phyloP scores from a whole-genome alignment of 2,113 vertebrate genomes.

The Zapornia atra region DNA sequence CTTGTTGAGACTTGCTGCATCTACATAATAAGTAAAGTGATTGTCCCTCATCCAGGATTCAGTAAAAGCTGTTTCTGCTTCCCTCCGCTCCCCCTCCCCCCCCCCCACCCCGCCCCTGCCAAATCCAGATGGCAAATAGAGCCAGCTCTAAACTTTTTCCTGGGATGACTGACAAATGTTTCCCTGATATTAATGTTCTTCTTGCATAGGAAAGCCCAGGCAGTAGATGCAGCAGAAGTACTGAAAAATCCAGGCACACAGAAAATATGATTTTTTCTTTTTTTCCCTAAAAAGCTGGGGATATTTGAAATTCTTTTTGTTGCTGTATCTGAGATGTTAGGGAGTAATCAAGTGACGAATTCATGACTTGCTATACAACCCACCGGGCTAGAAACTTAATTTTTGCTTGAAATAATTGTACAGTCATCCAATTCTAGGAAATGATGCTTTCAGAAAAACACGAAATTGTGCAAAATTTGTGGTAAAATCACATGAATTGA shows the following conservation, averaged over 20 bases:
- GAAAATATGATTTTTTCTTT: not conserved
- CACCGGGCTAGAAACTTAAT: not conserved
- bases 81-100: too few relatives aligned
- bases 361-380: not conserved
- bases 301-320: not conserved
- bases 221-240: not conserved
- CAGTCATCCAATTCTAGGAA: not conserved
- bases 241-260: not conserved
- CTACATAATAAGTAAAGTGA: not conserved
- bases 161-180: not conserved
- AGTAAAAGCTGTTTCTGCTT: not conserved
- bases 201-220: not conserved
- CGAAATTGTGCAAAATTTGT: not conserved
- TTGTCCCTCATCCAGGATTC: not conserved
- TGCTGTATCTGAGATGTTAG: not conserved
- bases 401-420: not conserved
- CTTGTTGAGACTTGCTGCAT: not conserved
- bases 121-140: not conserved
- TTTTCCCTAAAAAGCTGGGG: not conserved
- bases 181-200: not conserved
- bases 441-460: not conserved
- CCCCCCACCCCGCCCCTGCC: too few relatives aligned
- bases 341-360: not conserved
- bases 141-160: not conserved
- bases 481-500: not conserved